These are phyloP conservation scores for Heliconius sara DNA, from an alignment of 2,888 invertebrate genomes.

Conservation along the genomic window DNA sequence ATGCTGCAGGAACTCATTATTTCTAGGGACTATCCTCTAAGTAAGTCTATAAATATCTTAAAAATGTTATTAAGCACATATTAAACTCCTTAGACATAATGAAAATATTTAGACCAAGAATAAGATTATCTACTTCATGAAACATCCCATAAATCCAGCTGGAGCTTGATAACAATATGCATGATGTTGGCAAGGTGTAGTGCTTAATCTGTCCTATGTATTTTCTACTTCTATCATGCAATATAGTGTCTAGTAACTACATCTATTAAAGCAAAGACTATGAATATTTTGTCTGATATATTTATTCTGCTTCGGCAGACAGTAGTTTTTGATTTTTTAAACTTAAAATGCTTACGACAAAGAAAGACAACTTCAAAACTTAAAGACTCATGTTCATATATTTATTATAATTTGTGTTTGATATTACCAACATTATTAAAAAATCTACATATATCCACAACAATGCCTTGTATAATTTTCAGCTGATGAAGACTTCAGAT, in stretches of 20 bases:
- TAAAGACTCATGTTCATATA: not conserved
- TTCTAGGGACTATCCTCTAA: constrained; percentile 6
- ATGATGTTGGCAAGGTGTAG: not conserved
- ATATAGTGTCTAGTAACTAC: too few relatives aligned
- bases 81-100: not conserved
- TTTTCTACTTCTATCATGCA: too few relatives aligned
- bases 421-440: not conserved
- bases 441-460: not conserved
- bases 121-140: not conserved
- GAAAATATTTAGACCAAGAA: not conserved
- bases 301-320: too few relatives aligned
- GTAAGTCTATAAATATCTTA: not conserved
- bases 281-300: too few relatives aligned
- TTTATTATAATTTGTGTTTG: not conserved
- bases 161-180: not conserved
- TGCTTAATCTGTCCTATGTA: not conserved
- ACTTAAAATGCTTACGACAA: too few relatives aligned
- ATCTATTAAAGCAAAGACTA: too few relatives aligned
- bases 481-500: constrained; percentile 34
- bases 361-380: too few relatives aligned
- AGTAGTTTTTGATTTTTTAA: too few relatives aligned
- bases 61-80: not conserved
- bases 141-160: not conserved
- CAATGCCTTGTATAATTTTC: constrained; percentile 17
- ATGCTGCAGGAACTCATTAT: constrained; percentile 4